Evolutionary conservation across 2,888 invertebrate species (phyloP).

Genomic region (Melangyna quadrimaculata): DNA sequence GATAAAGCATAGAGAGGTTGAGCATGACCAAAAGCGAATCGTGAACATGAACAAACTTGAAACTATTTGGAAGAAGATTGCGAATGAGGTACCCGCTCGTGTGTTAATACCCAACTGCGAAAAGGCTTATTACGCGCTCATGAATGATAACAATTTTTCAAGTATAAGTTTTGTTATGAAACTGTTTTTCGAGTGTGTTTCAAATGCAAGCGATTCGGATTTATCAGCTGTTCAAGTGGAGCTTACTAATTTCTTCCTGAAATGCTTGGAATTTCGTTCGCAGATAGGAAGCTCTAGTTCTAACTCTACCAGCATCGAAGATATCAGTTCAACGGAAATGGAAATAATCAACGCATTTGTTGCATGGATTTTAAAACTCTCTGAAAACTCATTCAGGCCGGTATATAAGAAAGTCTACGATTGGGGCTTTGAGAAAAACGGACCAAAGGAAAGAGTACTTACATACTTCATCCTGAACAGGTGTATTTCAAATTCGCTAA

Average conservation of each 20-base stretch:
- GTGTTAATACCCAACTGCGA: slow-evolving; percentile 89
- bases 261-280: slow-evolving; percentile 86
- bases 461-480: slow-evolving; percentile 90
- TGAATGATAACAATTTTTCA: slow-evolving; percentile 83
- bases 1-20: slow-evolving; percentile 29
- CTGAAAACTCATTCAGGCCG: slow-evolving; percentile 93
- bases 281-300: slow-evolving; percentile 77
- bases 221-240: slow-evolving; percentile 86
- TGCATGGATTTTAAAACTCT: slow-evolving; percentile 91
- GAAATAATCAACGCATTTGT: slow-evolving; percentile 90
- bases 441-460: slow-evolving; percentile 80
- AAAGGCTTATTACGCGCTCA: slow-evolving; percentile 84
- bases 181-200: slow-evolving; percentile 88
- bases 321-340: slow-evolving; percentile 83
- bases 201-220: slow-evolving; percentile 84
- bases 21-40: slow-evolving; percentile 82
- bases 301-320: background rate
- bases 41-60: slow-evolving; percentile 84
- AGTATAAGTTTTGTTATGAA: slow-evolving; percentile 88
- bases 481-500: slow-evolving; percentile 90
- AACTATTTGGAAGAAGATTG: slow-evolving; percentile 86
- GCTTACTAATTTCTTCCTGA: slow-evolving; percentile 88
- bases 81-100: slow-evolving; percentile 86
- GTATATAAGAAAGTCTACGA: slow-evolving; percentile 93
- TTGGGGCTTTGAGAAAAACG: slow-evolving; percentile 87